Evolutionary conservation across 2,113 vertebrate genomes (phyloP).

Genomic region (Charadrius vociferus): DNA sequence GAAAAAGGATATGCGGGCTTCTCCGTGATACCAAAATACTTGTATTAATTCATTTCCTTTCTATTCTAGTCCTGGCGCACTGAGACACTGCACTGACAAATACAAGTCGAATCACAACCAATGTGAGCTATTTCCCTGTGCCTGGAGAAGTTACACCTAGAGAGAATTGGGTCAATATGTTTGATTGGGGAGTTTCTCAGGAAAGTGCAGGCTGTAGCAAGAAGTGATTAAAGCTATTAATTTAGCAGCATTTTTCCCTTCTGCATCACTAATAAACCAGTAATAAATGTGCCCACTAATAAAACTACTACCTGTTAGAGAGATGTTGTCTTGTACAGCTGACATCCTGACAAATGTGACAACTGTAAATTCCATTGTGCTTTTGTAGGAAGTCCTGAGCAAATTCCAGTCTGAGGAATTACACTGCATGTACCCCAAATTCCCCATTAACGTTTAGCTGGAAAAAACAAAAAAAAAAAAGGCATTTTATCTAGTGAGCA

Average conservation of each 20-base stretch:
- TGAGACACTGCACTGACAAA: not conserved
- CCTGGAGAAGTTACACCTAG: not conserved
- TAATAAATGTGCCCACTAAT: not conserved
- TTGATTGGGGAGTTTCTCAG: not conserved
- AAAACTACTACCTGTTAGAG: not conserved
- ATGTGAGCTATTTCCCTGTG: not conserved
- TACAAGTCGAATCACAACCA: not conserved
- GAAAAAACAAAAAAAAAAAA: not conserved
- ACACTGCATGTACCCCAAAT: not conserved
- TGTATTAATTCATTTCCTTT: not conserved
- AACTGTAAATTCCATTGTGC: not conserved
- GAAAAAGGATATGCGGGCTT: not conserved
- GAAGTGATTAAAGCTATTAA: not conserved
- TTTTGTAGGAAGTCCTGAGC: not conserved
- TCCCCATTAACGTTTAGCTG: not conserved
- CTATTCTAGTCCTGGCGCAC: not conserved
- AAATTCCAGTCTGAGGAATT: not conserved
- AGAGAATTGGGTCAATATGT: not conserved
- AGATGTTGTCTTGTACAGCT: not conserved
- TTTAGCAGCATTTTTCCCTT: not conserved
- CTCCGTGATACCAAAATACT: not conserved
- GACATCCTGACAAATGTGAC: not conserved
- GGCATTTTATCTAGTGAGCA: not conserved
- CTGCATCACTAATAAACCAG: not conserved
- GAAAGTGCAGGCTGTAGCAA: not conserved